Conservation (phyloP, 2,113 vertebrate species). For the Ptilonorhynchus violaceus region DNA sequence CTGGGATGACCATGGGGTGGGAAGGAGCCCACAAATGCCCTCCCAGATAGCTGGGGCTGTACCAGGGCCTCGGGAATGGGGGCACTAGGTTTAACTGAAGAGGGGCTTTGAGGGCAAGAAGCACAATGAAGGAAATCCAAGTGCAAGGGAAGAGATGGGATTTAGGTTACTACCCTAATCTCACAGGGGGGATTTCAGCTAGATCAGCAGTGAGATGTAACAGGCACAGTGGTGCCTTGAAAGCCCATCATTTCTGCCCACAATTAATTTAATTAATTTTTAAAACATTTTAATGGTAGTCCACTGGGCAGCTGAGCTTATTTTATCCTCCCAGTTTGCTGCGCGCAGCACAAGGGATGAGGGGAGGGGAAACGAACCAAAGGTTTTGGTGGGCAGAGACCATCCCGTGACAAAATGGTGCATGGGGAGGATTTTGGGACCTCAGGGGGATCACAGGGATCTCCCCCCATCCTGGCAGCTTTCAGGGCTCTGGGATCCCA, state of each 20-base stretch:
- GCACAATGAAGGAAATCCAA: neutral
- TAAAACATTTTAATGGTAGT: neutral
- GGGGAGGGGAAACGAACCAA: neutral
- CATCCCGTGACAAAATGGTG: neutral
- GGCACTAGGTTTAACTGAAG: neutral
- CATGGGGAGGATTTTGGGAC: neutral
- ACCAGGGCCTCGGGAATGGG: rapidly evolving
- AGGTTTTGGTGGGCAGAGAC: neutral
- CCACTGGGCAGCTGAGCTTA: neutral
- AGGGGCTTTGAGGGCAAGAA: neutral
- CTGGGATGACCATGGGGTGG: neutral
- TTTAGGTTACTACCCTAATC: neutral
- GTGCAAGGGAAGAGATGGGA: neutral
- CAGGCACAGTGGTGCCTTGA: rapidly evolving
- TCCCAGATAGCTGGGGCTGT: neutral
- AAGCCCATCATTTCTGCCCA: neutral
- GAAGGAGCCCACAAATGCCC: neutral
- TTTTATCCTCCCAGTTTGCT: neutral
- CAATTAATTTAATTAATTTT: neutral
- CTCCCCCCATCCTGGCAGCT: neutral
- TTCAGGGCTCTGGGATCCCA: neutral
- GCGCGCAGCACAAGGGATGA: neutral
- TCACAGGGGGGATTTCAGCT: neutral
- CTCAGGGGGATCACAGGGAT: neutral
- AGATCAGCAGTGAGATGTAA: neutral